These are phyloP conservation scores for Mesoclemmys tuberculata DNA, from an alignment of 2,113 vertebrate species.

Conservation along the genomic window DNA sequence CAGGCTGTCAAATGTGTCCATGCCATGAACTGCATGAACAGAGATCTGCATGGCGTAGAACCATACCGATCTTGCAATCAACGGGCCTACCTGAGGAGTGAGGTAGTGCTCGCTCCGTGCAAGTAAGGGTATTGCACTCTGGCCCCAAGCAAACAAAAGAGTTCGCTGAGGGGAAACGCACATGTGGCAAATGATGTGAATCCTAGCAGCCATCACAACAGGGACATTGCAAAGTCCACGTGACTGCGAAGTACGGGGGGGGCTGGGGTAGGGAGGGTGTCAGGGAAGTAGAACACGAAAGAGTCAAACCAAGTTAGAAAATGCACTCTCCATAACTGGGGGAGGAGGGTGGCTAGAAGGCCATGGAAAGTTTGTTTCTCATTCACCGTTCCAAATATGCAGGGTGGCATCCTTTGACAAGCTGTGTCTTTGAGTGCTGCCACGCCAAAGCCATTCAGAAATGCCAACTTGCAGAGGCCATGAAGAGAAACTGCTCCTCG, in stretches of 20 bases:
- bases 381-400: not conserved
- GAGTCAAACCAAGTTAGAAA: not conserved
- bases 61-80: not conserved
- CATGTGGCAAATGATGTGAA: not conserved
- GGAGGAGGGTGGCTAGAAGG: accelerated
- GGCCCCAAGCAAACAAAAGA: not conserved
- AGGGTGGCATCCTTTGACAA: not conserved
- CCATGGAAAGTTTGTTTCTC: not conserved
- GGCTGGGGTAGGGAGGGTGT: not conserved
- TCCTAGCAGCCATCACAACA: not conserved
- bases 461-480: not conserved
- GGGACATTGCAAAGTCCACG: not conserved
- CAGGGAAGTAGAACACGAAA: not conserved
- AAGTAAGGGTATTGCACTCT: not conserved
- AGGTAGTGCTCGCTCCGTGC: not conserved
- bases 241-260: too few relatives aligned
- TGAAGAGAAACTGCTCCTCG: not conserved
- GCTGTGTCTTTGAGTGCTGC: not conserved
- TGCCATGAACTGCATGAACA: not conserved
- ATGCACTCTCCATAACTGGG: not conserved
- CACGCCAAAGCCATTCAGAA: not conserved
- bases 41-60: not conserved
- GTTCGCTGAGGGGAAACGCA: not conserved
- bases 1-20: not conserved
- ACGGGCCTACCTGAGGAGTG: not conserved